phyloP scores from a whole-genome alignment of 2,113 vertebrate genomes.

The Enhydra lutris region DNA sequence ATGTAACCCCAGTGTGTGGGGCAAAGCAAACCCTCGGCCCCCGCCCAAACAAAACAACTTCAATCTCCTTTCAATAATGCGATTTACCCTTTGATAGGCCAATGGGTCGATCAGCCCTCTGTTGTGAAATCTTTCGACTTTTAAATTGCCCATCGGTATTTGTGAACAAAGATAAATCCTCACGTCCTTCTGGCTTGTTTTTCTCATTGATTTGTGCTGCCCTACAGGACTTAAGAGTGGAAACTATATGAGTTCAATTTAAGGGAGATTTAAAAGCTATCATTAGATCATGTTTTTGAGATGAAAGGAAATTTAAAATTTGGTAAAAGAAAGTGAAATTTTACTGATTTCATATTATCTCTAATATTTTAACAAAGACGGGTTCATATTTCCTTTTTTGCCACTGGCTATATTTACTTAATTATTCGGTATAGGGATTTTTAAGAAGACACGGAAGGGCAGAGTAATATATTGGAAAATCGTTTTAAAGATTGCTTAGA shows the following conservation, averaged over 20 bases:
- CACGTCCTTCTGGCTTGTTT: background rate
- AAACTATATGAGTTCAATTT: background rate
- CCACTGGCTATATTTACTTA: background rate
- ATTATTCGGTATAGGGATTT: background rate
- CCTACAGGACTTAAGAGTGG: background rate
- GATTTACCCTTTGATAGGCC: background rate
- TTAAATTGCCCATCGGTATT: background rate
- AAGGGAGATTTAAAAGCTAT: background rate
- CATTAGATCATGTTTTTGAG: background rate
- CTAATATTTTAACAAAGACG: background rate
- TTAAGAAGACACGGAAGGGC: background rate
- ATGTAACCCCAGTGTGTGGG: background rate
- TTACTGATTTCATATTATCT: background rate
- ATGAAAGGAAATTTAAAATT: background rate
- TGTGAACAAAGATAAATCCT: slow-evolving; percentile 15
- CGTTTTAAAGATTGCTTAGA: background rate
- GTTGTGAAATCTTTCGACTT: background rate
- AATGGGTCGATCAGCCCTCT: background rate
- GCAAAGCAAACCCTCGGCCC: background rate
- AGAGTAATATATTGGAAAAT: background rate
- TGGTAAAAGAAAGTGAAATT: background rate
- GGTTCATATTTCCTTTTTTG: background rate
- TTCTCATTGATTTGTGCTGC: background rate
- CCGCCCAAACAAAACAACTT: background rate
- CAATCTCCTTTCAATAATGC: background rate